Conservation (phyloP, 2,797 vertebrate species). For the Bufotes viridis region DNA sequence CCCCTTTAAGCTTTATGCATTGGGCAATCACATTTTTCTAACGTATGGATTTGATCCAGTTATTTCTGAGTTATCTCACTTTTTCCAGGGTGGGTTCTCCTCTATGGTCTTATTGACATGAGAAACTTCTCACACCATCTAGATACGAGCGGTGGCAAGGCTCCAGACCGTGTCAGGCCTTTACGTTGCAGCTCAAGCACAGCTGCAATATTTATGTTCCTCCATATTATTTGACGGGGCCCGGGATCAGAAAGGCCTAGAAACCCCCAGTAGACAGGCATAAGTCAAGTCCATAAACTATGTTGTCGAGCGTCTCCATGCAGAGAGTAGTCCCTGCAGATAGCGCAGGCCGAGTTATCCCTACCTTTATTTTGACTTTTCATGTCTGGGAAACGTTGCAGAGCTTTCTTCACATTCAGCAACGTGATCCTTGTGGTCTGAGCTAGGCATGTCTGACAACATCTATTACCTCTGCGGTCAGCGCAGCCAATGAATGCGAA, state of each 20-base stretch:
- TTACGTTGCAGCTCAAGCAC: constrained; percentile 35
- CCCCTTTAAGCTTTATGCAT: neutral
- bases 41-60: constrained; percentile 10
- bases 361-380: constrained; percentile 57
- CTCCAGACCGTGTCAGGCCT: constrained; percentile 47
- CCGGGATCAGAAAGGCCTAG: constrained; percentile 46
- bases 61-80: constrained; percentile 27
- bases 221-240: constrained; percentile 53
- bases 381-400: constrained; percentile 55
- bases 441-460: constrained; percentile 56
- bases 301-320: constrained; percentile 17
- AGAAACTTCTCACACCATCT: constrained; percentile 59
- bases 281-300: constrained; percentile 56
- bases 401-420: constrained; percentile 53
- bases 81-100: constrained; percentile 44
- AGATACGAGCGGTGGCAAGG: constrained; percentile 42
- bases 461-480: constrained; percentile 60
- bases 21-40: neutral
- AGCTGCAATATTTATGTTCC: constrained; percentile 58
- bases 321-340: constrained; percentile 48
- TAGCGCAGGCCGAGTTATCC: neutral
- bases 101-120: constrained; percentile 50
- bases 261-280: constrained; percentile 52
- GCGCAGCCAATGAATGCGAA: constrained; percentile 32
- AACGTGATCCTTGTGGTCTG: constrained; percentile 61